Conservation (phyloP, 2,113 vertebrate genomes). For the Neolamprologus cancellatus region DNA sequence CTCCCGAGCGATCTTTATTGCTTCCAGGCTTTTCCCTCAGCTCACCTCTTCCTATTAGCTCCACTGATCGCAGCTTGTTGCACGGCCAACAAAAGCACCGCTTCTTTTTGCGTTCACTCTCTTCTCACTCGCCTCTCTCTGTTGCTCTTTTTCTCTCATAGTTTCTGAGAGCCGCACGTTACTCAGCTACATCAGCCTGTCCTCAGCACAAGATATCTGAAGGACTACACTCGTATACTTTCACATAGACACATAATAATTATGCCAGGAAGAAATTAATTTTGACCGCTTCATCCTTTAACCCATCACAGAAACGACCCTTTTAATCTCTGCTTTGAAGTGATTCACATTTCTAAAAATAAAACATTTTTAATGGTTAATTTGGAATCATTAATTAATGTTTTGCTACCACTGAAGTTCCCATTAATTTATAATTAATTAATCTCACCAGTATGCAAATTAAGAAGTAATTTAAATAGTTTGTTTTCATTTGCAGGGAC, state of each 20-base stretch:
- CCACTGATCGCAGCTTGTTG: slow-evolving; percentile 38
- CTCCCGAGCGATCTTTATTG: slow-evolving; percentile 13
- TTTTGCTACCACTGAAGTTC: background rate
- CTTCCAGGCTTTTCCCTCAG: background rate
- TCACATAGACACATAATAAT: background rate
- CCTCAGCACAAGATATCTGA: background rate
- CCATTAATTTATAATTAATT: background rate
- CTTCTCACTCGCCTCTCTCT: background rate
- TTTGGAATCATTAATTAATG: background rate
- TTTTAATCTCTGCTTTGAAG: background rate
- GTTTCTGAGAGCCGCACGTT: background rate
- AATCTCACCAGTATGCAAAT: background rate
- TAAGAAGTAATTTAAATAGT: background rate
- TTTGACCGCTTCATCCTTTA: background rate
- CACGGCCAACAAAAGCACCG: background rate
- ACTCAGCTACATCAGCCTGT: background rate
- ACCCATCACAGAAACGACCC: accelerated
- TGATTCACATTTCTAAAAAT: background rate
- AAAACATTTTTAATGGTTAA: background rate
- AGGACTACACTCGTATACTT: background rate
- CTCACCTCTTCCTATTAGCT: background rate
- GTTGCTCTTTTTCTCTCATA: background rate
- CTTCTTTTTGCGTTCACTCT: background rate
- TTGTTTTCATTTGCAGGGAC: background rate
- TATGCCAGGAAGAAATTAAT: background rate